Evolutionary conservation across 2,888 invertebrate species (phyloP).

Genomic region (Ferrisia virgata): DNA sequence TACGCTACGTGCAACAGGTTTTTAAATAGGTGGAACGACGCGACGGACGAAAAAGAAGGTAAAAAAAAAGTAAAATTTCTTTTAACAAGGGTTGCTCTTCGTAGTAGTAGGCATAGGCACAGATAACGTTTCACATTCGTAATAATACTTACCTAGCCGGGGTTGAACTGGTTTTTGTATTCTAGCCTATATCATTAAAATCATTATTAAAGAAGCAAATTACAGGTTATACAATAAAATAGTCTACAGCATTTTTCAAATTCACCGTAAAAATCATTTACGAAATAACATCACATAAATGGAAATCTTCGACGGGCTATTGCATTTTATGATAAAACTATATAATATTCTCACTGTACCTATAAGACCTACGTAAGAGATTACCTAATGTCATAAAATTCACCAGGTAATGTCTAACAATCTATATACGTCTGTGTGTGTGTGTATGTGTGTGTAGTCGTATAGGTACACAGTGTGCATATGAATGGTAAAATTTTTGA

Average conservation of each 20-base stretch:
- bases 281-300: slow-evolving; percentile 27
- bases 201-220: slow-evolving; percentile 30
- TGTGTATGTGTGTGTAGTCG: no score
- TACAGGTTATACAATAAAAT: slow-evolving; percentile 23
- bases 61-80: slow-evolving; percentile 20
- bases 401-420: not conserved
- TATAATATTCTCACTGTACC: not conserved
- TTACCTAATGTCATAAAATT: slow-evolving; percentile 1
- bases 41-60: not conserved
- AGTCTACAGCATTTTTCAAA: slow-evolving; percentile 27
- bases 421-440: not conserved
- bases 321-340: not conserved
- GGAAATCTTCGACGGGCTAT: not conserved
- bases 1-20: slow-evolving; percentile 22
- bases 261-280: slow-evolving; percentile 27
- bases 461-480: no score
- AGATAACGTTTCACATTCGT: slow-evolving; percentile 21
- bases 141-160: slow-evolving; percentile 30
- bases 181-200: slow-evolving; percentile 9
- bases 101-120: not conserved
- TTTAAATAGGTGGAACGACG: slow-evolving; percentile 32
- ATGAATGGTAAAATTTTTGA: no score
- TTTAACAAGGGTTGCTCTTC: slow-evolving; percentile 18
- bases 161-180: slow-evolving; percentile 31
- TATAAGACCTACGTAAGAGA: not conserved